Evolutionary conservation across 2,113 vertebrate species (phyloP).

Genomic region (Solea senegalensis): DNA sequence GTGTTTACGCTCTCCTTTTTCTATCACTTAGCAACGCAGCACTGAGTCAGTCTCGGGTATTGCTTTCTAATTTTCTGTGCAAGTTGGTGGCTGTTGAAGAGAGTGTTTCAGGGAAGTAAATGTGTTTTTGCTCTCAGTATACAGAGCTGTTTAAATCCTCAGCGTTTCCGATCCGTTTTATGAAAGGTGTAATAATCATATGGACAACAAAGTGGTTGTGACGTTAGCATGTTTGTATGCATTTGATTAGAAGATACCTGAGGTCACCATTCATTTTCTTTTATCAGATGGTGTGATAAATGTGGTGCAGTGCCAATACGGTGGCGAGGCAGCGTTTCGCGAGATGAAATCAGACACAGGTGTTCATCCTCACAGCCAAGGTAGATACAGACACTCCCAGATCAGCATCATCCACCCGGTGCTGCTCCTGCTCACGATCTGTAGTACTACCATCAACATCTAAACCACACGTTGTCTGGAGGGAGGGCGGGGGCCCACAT

Average conservation of each 20-base stretch:
- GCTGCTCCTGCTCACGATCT: slow-evolving; percentile 21
- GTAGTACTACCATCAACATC: slow-evolving; percentile 40
- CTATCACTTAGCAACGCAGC: not conserved
- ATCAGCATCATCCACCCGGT: slow-evolving; percentile 44
- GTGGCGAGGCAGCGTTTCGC: slow-evolving; percentile 18
- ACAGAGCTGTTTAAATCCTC: slow-evolving; percentile 5
- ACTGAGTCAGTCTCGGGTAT: slow-evolving; percentile 32
- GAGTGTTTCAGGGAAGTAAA: not conserved
- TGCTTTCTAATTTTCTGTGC: slow-evolving; percentile 18
- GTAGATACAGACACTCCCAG: slow-evolving; percentile 25
- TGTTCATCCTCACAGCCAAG: slow-evolving; percentile 48
- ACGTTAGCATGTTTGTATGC: not conserved
- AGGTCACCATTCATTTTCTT: not conserved
- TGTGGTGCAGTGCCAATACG: slow-evolving; percentile 2
- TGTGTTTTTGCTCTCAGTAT: not conserved
- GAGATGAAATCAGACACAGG: slow-evolving; percentile 52
- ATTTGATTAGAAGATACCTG: slow-evolving; percentile 23
- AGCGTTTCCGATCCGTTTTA: slow-evolving; percentile 10
- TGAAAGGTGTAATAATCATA: not conserved
- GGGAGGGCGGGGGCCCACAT: slow-evolving; percentile 10
- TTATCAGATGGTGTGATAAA: not conserved
- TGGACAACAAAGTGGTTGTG: not conserved
- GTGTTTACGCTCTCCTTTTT: not conserved
- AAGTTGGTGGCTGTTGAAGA: not conserved
- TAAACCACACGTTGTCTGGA: slow-evolving; percentile 21